Evolutionary conservation across 2,888 invertebrate genomes (phyloP), one percentile per base, ranked within the genome.

Genomic region (Apamea crenata): DNA sequence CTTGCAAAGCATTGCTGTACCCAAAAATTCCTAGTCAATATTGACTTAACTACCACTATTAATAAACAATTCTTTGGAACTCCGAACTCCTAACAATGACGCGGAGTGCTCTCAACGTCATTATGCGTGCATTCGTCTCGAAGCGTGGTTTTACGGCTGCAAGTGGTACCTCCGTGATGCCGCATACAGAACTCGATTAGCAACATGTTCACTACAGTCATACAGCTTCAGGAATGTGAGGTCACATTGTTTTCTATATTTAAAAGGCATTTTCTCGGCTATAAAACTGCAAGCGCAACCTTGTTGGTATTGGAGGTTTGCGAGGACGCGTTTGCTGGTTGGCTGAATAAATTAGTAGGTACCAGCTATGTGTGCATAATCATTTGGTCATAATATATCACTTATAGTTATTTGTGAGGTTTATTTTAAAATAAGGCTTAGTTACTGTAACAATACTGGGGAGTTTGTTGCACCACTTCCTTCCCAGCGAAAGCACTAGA

Each of bases 131-230:
- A 81, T 84, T 86, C 77, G 74, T 74, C 73, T 78, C 74, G 69
- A 81, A 89, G 92, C 92, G 90, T 77, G 85, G 91, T 93, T 91
- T 95, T 95, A 95, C 89, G 87, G 91, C 89, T 85, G 81, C 88
- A 77, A 89, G 89, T 90, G 90, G 76, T 80, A 70, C 68, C 84
- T 93, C 87, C 96, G 96, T 96, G 96, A 92, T 94, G 93, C 89
- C 91, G 96, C 96, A 96, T 96, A 95, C 94, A 91, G 86, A 89
- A 86, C 90, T 82, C 94, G 94, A 96, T 95, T 96, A 95, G 94
- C 95, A 93, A 93, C 92, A 92, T 91, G 92, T 91, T 93, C 90
- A 87, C 90, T 91, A 92, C 92, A 93, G 91, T 92, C 90, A 92
- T 91, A 92, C 91, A 88, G 87, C 91, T 92, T 87, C 87, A 92